These are phyloP conservation scores for Mesocentrotus franciscanus DNA, from an alignment of 53 echinoderm and acorn worm genomes.

Conservation along the genomic window DNA sequence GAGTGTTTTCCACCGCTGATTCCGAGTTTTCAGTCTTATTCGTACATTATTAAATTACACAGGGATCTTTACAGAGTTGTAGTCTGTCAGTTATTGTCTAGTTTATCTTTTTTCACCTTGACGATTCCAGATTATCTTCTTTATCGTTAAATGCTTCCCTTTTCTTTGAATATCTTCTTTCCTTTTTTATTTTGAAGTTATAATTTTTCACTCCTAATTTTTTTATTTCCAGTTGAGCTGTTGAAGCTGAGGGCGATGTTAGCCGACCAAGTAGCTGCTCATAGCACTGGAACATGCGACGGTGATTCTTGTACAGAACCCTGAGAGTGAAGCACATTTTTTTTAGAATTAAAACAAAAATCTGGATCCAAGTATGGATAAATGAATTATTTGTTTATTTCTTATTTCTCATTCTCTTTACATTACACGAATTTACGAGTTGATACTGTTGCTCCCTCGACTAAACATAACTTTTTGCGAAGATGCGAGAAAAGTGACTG, in stretches of 20 bases:
- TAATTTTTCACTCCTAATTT: neutral
- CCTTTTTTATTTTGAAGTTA: neutral
- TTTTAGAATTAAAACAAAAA: too few species aligned
- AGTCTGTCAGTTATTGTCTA: too few species aligned
- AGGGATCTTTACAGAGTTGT: neutral
- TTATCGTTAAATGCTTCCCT: neutral
- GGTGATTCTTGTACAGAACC: neutral
- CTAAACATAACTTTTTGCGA: too few species aligned
- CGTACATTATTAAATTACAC: neutral
- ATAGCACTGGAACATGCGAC: neutral
- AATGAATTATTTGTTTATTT: too few species aligned
- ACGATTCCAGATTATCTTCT: neutral
- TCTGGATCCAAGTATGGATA: too few species aligned
- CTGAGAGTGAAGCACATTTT: too few species aligned
- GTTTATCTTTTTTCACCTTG: neutral
- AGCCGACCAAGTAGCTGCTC: constrained; percentile 25
- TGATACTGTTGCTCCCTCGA: too few species aligned
- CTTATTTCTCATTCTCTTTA: too few species aligned
- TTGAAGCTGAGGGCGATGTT: constrained; percentile 6
- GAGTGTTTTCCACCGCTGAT: neutral
- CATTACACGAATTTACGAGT: too few species aligned
- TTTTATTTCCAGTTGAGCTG: neutral
- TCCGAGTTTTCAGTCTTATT: neutral
- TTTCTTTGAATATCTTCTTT: neutral
- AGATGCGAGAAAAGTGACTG: too few species aligned